phyloP scores from a whole-genome alignment of 2,888 invertebrate genomes.

The Andrena fulva region DNA sequence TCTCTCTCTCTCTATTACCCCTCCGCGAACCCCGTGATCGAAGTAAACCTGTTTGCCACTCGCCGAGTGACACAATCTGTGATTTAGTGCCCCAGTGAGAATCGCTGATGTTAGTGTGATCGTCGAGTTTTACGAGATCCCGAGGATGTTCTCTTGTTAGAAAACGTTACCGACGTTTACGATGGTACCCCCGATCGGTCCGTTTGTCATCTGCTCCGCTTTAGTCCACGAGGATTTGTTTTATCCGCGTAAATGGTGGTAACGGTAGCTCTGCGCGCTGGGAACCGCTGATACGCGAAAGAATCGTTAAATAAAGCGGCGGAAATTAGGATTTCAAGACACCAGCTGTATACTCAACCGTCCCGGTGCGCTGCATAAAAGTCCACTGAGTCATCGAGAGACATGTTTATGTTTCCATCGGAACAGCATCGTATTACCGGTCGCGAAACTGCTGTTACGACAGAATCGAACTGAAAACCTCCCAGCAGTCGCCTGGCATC shows the following conservation, averaged over 20 bases:
- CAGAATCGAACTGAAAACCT: not conserved
- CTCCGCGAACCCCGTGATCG: not conserved
- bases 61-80: not conserved
- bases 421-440: conserved; percentile 8
- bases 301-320: conserved; percentile 19
- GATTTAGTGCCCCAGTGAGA: not conserved
- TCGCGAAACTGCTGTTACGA: conserved; percentile 24
- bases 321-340: conserved; percentile 5
- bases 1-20: not conserved
- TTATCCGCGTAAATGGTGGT: not conserved
- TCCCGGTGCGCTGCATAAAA: conserved; percentile 27
- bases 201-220: no score
- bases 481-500: not conserved
- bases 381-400: conserved; percentile 36
- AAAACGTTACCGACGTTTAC: not conserved
- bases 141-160: not conserved
- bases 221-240: not conserved
- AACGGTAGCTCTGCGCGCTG: not conserved
- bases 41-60: conserved; percentile 5
- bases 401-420: conserved; percentile 21
- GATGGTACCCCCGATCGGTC: not conserved
- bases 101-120: not conserved
- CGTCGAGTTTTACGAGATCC: not conserved
- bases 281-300: not conserved
- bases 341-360: conserved; percentile 10